These are phyloP conservation scores for Athene cunicularia DNA, from an alignment of 2,113 vertebrate species.

Conservation along the genomic window DNA sequence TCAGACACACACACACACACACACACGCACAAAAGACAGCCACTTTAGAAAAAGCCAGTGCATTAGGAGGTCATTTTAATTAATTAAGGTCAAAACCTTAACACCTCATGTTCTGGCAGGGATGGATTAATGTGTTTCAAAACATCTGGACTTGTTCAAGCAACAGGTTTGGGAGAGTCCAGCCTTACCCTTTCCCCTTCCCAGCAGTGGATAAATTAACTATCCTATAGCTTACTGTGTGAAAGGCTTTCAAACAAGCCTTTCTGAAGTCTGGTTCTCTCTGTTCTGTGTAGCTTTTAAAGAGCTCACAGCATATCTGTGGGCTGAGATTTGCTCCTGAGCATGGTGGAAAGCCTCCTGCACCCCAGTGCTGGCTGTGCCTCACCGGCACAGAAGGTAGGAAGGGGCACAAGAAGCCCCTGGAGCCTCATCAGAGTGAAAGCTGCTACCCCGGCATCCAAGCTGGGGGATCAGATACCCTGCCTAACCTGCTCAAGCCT, in stretches of 20 bases:
- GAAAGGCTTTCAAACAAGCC: conserved; percentile 3
- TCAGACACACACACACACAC: background rate
- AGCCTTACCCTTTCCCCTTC: background rate
- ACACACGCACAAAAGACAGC: background rate
- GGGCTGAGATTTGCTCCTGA: background rate
- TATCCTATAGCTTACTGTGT: background rate
- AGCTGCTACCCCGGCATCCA: background rate
- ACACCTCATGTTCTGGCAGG: background rate
- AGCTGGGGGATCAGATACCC: background rate
- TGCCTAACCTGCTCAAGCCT: background rate
- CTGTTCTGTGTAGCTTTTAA: background rate
- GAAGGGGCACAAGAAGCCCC: background rate
- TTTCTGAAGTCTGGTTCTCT: background rate
- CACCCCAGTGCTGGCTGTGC: background rate
- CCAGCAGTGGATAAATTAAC: conserved; percentile 27
- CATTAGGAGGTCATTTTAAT: background rate
- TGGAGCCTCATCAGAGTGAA: background rate
- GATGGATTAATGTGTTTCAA: background rate
- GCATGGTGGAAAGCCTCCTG: accelerated
- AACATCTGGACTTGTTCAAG: conserved; percentile 27
- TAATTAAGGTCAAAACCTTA: conserved; percentile 16
- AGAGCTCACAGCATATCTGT: background rate
- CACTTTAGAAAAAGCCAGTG: background rate
- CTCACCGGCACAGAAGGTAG: background rate
- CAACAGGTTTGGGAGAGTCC: background rate